Evolutionary conservation across 2,888 invertebrate genomes (phyloP), one percentile per base, ranked within the genome.

Genomic region (Drosophila birchii): DNA sequence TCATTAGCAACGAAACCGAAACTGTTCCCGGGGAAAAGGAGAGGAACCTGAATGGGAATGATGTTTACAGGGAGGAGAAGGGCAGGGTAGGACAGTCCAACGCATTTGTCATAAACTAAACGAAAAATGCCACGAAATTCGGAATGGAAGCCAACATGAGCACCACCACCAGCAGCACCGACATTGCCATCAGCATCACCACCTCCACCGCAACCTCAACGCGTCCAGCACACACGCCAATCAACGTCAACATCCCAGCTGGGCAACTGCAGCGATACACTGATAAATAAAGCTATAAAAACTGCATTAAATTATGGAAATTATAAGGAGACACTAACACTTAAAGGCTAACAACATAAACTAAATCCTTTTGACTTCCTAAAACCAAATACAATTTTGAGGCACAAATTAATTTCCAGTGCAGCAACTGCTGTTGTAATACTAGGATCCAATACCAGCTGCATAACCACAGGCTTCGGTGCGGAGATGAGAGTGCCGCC

Each of bases 31-130:
- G 16, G 53, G 9, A 49, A 4, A 4, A 8, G 16, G 34, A 23
- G 44, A 18, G 11, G n/a, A 32, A 49, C 32, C 34, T 14, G 32
- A 32, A 34, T 47, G 45, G 34, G 44, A 34, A n/a, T 62, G 29
- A 32, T 36, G 38, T 29, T 20, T 64, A 12, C 49, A 4, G 20
- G 18, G 20, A 26, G 26, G 26, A 26, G 26, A 5, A 26, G 12
- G 36, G n/a, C n/a, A 6, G 14, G 29, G 51, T 2, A 26, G 26
- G 26, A 4, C 78, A 70, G 78, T 64, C 81, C 57, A 73, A 76
- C 79, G 79, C 82, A 83, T 83, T 83, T 84, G 84, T 83, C 84
- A 83, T 84, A 83, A 82, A 78, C 75, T 75, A 75, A 75, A 75
- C 75, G 75, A 75, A 75, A 75, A 75, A 74, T 51, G 62, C 73